Conservation (phyloP, 2,113 vertebrate species). For the Oryzias melastigma region DNA sequence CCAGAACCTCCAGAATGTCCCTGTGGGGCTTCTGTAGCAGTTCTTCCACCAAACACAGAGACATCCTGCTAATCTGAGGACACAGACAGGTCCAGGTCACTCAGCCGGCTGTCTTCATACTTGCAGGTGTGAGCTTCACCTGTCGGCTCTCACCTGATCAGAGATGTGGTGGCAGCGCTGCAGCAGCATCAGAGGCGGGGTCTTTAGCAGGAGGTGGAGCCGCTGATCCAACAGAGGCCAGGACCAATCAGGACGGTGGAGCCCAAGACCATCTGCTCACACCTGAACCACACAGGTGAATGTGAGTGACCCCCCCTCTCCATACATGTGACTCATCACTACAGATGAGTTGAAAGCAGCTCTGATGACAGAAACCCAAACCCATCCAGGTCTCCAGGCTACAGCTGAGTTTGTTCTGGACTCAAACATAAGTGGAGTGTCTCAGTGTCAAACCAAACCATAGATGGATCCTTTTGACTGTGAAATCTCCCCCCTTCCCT, state of each 20-base stretch:
- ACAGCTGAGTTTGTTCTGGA: too few relatives aligned
- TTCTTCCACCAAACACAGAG: slow-evolving; percentile 84
- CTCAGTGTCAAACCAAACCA: too few relatives aligned
- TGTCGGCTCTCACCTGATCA: slow-evolving; percentile 78
- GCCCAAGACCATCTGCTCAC: slow-evolving; percentile 77
- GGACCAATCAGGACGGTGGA: slow-evolving; percentile 75
- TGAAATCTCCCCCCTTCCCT: too few relatives aligned
- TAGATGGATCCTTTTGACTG: too few relatives aligned
- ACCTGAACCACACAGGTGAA: slow-evolving; percentile 63
- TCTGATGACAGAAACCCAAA: too few relatives aligned
- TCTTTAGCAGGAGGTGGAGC: slow-evolving; percentile 79
- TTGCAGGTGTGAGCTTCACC: neutral
- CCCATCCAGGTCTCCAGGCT: too few relatives aligned
- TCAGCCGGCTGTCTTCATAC: neutral
- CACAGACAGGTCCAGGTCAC: slow-evolving; percentile 57
- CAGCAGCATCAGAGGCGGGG: slow-evolving; percentile 65
- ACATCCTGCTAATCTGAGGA: slow-evolving; percentile 84
- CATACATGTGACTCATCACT: too few relatives aligned
- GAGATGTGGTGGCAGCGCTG: slow-evolving; percentile 85
- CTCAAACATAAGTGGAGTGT: too few relatives aligned
- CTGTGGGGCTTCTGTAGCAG: slow-evolving; percentile 83
- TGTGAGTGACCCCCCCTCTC: neutral
- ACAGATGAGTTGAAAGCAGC: too few relatives aligned
- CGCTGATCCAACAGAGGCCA: slow-evolving; percentile 72
- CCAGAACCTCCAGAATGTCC: slow-evolving; percentile 71